phyloP scores from a whole-genome alignment of 2,113 vertebrate genomes.

The Melanotaenia duboulayi region DNA sequence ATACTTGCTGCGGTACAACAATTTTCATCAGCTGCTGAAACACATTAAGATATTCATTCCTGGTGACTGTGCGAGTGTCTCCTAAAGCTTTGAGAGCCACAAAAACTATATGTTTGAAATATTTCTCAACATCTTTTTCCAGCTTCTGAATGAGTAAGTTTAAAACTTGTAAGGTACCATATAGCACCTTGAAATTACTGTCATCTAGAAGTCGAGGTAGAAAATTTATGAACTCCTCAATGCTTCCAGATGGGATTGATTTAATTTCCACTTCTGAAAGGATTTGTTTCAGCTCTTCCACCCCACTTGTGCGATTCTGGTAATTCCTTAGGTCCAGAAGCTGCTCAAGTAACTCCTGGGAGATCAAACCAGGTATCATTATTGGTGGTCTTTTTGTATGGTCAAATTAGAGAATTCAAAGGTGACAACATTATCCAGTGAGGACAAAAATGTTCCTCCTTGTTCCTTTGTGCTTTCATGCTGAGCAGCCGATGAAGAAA shows the following conservation, averaged over 20 bases:
- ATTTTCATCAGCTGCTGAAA: slow-evolving; percentile 85
- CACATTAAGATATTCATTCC: slow-evolving; percentile 85
- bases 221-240: slow-evolving; percentile 85
- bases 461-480: slow-evolving; percentile 59
- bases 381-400: slow-evolving; percentile 56
- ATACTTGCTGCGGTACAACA: slow-evolving; percentile 82
- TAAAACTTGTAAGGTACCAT: slow-evolving; percentile 86
- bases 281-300: slow-evolving; percentile 87
- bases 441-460: slow-evolving; percentile 61
- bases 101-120: slow-evolving; percentile 81
- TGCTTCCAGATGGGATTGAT: slow-evolving; percentile 73
- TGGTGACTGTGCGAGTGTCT: slow-evolving; percentile 84
- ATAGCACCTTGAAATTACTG: slow-evolving; percentile 89
- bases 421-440: slow-evolving; percentile 24
- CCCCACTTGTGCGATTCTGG: slow-evolving; percentile 85
- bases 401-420: slow-evolving; percentile 66
- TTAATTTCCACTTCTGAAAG: slow-evolving; percentile 79
- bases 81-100: slow-evolving; percentile 86
- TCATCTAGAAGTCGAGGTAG: slow-evolving; percentile 85
- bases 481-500: slow-evolving; percentile 51
- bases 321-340: slow-evolving; percentile 90
- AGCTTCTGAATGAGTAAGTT: slow-evolving; percentile 86
- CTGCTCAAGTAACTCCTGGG: slow-evolving; percentile 86
- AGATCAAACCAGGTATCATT: slow-evolving; percentile 88
- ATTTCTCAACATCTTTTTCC: slow-evolving; percentile 75